These are phyloP conservation scores for Halesus radiatus DNA, from an alignment of 1,140 invertebrate genomes.

Conservation along the genomic window DNA sequence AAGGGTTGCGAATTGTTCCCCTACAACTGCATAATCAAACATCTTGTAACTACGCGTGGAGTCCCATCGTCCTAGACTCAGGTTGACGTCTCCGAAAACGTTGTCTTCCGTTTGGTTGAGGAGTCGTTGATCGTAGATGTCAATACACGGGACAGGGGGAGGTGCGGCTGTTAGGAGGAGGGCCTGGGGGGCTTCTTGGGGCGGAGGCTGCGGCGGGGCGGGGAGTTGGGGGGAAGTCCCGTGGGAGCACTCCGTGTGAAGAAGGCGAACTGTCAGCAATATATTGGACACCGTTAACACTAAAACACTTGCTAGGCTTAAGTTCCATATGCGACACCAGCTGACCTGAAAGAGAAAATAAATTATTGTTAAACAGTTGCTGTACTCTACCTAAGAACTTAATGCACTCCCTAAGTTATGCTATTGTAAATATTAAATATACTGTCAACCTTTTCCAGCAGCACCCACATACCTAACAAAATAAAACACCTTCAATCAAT, in stretches of 20 bases:
- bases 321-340: conserved; percentile 79
- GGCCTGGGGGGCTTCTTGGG: conserved; percentile 51
- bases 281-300: conserved; percentile 79
- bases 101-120: conserved; percentile 62
- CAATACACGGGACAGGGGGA: conserved; percentile 62
- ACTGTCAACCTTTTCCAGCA: too few species aligned
- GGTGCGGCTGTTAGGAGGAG: conserved; percentile 60
- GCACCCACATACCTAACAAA: too few species aligned
- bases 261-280: conserved; percentile 76
- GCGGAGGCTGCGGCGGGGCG: conserved; percentile 55
- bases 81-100: conserved; percentile 73
- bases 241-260: conserved; percentile 68
- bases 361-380: not conserved
- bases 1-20: conserved; percentile 72
- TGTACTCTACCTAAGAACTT: too few species aligned
- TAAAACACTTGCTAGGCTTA: conserved; percentile 75
- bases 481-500: too few species aligned
- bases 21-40: conserved; percentile 81
- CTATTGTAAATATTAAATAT: not conserved
- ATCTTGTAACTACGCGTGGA: conserved; percentile 76
- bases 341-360: conserved; percentile 58
- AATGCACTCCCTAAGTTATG: not conserved
- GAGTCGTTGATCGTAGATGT: conserved; percentile 60
- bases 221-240: conserved; percentile 43
- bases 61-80: conserved; percentile 82